Conservation (phyloP, 2,113 vertebrate genomes). For the Rhinichthys klamathensis region DNA sequence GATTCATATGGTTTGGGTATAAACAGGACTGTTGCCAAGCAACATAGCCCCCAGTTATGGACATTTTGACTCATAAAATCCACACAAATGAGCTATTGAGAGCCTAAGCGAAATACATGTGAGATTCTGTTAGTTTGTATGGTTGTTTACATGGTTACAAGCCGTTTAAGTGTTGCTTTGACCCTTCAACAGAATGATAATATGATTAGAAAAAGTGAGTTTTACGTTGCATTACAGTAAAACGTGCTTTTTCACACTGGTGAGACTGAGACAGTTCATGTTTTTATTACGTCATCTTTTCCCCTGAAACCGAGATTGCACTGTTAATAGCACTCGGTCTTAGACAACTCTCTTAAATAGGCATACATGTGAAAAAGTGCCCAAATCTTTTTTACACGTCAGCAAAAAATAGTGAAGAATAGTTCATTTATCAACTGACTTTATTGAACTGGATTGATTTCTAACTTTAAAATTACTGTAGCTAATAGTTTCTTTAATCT, state of each 20-base stretch:
- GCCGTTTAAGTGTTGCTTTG: neutral
- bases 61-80: slow-evolving; percentile 40
- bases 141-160: neutral
- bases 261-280: neutral
- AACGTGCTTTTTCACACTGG: neutral
- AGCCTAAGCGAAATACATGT: neutral
- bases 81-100: neutral
- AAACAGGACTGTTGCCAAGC: slow-evolving; percentile 74
- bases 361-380: too few species aligned
- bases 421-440: neutral
- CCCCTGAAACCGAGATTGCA: too few species aligned
- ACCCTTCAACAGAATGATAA: neutral
- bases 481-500: neutral
- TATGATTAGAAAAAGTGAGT: neutral
- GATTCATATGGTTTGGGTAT: slow-evolving; percentile 75
- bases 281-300: neutral
- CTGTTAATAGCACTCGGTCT: too few species aligned
- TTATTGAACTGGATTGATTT: neutral
- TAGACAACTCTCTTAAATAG: too few species aligned
- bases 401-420: too few species aligned
- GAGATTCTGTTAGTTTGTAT: neutral
- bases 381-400: too few species aligned
- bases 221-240: neutral
- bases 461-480: neutral
- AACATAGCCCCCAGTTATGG: slow-evolving; percentile 67